Base-by-base conservation (phyloP, 2,113 vertebrate species). In the Microtus richardsoni region DNA sequence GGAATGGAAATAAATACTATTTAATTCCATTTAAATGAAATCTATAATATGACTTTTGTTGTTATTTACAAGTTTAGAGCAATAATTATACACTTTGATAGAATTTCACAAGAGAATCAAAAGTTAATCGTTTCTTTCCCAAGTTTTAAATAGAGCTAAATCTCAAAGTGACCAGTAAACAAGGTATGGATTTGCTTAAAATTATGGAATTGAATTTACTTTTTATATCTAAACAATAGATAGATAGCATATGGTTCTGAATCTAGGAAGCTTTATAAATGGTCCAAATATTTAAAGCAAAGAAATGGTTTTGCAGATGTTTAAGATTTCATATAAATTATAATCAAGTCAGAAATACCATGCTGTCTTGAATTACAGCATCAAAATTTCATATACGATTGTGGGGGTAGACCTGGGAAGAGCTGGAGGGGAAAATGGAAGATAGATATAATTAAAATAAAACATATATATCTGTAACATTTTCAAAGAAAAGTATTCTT, bases 131-230 rank as follows among this genome's bases (percentile, higher is more conserved):
- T 11, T 16, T 75, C 30, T 70, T 33, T 73, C 36, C 39, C 7
- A 54, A 71, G 21, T 41, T 89, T 95, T 84, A 93, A 22, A 49
- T 80, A 85, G 80, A 96, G 47, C 33, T 47, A 88, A 26, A 47
- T 60, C 33, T 92, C 33, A 87, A 52, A 84, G 49, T 91, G 7
- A 33, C 21, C n/a, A 77, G 7, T n/a, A 44, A 64, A 89, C 6
- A 71, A 41, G 2, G 62, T 90, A 66, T 91, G 22, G 52, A 21
- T 58, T 78, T 62, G 90, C 80, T 90, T 77, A 74, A 91, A 95
- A 74, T 47, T 44, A 17, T 58, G 3, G 47, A 88, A 44, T 10
- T 60, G 6, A 87, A 58, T 82, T 7, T 54, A 28, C 66, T 83
- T 96, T 91, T 28, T 60, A 71, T 33, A 79, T 52, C 44, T 82